Percentiles rank a stretch among this genome's conserved stretches.
These are phyloP conservation scores for Drosophila anomelani DNA, from an alignment of 2,888 invertebrate genomes.

Conservation along the genomic window DNA sequence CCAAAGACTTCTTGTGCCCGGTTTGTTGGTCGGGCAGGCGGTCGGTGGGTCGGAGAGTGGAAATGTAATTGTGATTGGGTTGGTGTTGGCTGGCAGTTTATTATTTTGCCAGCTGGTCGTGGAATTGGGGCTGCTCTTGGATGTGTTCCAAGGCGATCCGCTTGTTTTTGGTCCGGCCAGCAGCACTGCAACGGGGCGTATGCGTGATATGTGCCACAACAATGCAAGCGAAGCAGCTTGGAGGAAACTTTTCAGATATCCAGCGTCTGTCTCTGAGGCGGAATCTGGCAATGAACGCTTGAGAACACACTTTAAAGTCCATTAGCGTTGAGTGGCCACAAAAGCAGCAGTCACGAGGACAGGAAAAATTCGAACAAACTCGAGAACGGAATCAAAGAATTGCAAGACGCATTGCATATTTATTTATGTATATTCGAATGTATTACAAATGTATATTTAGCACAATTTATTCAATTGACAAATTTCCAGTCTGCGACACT, in stretches of 20 bases:
- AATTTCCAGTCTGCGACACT: slow-evolving; percentile 48
- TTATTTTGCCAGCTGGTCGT: slow-evolving; percentile 55
- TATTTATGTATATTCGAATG: slow-evolving; percentile 32
- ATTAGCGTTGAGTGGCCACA: slow-evolving; percentile 70
- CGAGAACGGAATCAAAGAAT: slow-evolving; percentile 42
- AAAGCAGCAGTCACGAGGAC: slow-evolving; percentile 21
- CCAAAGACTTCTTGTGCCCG: slow-evolving; percentile 37
- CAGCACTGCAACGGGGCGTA: slow-evolving; percentile 59
- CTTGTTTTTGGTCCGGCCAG: slow-evolving; percentile 25
- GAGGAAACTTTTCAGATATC: slow-evolving; percentile 37
- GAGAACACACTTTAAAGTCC: slow-evolving; percentile 80
- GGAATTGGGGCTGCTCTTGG: slow-evolving; percentile 27
- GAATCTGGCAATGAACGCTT: slow-evolving; percentile 53
- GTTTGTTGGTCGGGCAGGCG: not conserved
- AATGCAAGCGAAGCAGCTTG: slow-evolving; percentile 52
- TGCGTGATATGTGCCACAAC: slow-evolving; percentile 56
- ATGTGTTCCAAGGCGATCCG: slow-evolving; percentile 25
- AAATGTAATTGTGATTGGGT: slow-evolving; percentile 45
- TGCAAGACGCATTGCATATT: slow-evolving; percentile 52
- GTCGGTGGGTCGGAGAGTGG: slow-evolving; percentile 17
- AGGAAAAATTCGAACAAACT: slow-evolving; percentile 11
- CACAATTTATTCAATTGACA: slow-evolving; percentile 46
- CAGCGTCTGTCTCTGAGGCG: slow-evolving; percentile 25
- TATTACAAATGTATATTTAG: slow-evolving; percentile 26
- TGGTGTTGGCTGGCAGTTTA: slow-evolving; percentile 57